These are phyloP conservation scores for Natrix natrix DNA, from an alignment of 2,797 vertebrate genomes.

Conservation along the genomic window DNA sequence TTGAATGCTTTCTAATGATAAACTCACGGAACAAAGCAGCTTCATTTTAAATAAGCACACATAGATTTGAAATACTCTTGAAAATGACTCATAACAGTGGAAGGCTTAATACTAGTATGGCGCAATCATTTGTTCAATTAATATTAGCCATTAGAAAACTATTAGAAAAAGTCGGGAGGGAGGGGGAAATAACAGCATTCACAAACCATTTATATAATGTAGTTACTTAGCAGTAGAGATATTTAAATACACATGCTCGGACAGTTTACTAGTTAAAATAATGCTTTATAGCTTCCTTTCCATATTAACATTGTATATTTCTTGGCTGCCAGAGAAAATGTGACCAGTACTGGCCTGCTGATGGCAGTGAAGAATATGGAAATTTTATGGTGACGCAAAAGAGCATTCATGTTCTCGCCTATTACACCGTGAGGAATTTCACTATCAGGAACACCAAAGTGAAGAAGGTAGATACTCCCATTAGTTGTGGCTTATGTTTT, in stretches of 20 bases:
- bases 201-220: neutral
- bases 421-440: conserved; percentile 90
- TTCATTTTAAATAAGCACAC: neutral
- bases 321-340: conserved; percentile 86
- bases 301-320: conserved; percentile 18
- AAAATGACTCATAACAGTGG: neutral
- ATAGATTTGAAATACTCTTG: neutral
- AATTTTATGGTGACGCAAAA: conserved; percentile 86
- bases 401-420: conserved; percentile 80
- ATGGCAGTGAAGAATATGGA: conserved; percentile 92
- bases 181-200: neutral
- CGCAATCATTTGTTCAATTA: neutral
- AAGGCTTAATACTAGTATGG: neutral
- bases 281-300: neutral
- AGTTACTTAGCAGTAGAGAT: neutral
- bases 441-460: conserved; percentile 83
- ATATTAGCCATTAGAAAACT: neutral
- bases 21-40: neutral
- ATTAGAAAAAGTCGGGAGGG: neutral
- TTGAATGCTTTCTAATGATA: neutral
- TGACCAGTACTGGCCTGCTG: conserved; percentile 95
- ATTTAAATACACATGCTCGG: neutral
- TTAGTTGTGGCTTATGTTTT: neutral
- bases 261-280: neutral
- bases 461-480: conserved; percentile 82